A percentile compares a stretch with the other conserved stretches of the same genome.
phyloP scores from a whole-genome alignment of 2,113 vertebrate species.

The Verasper variegatus region DNA sequence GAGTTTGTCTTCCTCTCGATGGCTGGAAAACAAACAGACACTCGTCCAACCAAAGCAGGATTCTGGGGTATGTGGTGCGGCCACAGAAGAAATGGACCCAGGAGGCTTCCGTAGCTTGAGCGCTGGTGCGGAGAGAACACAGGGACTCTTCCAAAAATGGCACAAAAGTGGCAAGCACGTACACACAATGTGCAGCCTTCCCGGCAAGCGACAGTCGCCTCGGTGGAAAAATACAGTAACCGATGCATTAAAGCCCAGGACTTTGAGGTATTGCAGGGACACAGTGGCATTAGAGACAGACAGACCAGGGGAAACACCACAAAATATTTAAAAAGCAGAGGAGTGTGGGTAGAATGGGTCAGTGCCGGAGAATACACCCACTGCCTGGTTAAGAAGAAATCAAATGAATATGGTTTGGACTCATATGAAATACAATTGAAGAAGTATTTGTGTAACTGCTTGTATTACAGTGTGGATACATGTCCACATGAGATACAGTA shows the following conservation, averaged over 20 bases:
- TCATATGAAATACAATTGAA: neutral
- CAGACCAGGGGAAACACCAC: slow-evolving; percentile 37
- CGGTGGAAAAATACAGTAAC: slow-evolving; percentile 76
- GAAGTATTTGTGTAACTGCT: neutral
- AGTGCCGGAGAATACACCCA: slow-evolving; percentile 14
- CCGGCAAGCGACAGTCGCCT: slow-evolving; percentile 74
- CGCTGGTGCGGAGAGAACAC: slow-evolving; percentile 69
- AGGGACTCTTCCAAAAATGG: slow-evolving; percentile 71
- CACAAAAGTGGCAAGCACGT: slow-evolving; percentile 50
- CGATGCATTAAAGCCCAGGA: slow-evolving; percentile 64
- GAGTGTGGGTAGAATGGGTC: slow-evolving; percentile 25
- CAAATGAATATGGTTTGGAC: neutral
- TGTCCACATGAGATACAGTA: slow-evolving; percentile 14
- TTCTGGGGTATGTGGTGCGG: slow-evolving; percentile 59
- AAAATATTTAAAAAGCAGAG: slow-evolving; percentile 49
- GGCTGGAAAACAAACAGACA: slow-evolving; percentile 71
- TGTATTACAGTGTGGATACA: slow-evolving; percentile 1
- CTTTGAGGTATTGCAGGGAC: slow-evolving; percentile 73
- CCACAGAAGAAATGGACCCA: slow-evolving; percentile 66
- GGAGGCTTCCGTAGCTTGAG: slow-evolving; percentile 69
- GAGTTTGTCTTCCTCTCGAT: slow-evolving; percentile 72
- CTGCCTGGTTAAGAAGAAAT: slow-evolving; percentile 1
- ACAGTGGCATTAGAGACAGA: slow-evolving; percentile 48
- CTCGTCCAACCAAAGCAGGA: slow-evolving; percentile 74
- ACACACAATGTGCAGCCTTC: slow-evolving; percentile 64